Base-by-base conservation (phyloP, 2,888 invertebrate species). In the Dolomedes plantarius region DNA sequence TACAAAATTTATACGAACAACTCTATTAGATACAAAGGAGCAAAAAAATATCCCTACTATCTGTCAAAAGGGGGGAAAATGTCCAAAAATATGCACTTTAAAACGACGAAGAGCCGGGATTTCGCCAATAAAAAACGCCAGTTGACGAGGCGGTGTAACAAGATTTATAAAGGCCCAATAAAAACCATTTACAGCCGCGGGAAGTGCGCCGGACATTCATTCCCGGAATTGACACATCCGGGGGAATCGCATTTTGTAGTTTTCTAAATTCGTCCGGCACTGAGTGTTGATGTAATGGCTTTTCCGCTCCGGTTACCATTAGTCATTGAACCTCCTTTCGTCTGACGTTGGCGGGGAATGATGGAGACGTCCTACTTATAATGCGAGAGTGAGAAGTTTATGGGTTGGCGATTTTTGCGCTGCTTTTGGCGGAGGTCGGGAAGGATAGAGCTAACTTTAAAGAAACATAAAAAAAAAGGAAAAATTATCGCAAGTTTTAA, bases 171-270 rank as follows among this genome's bases (percentile, higher is more conserved):
- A 74, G 80, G 73, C 68, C 67, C 27, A 80, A 80, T 80, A 80
- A 80, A 80, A 80, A 36, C 73, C 73, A 67, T 80, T 74, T 80
- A 80, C 80, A 80, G 73, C 73, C 73, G 46, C 67, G 41, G 65
- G 36, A 72, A 73, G 67, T 80, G 81, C 62, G 71, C 75, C 56
- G 71, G 69, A 82, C 75, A 82, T 75, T 82, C 82, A 82, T 82
- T 82, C 75, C 56, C 62, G 69, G 56, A 82, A 82, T 82, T 82
- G 82, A 82, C 82, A 82, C 75, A 76, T 75, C 28, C 68, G 29
- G 75, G 71, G 74, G 56, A 56, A 82, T 82, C 68, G 82, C 75
- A 75, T 82, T 82, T 82, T 76, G 75, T 82, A 82, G 82, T 82
- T 75, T 56, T 75, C 82, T 75, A 76, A 82, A 82, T 82, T 82